Percentiles rank a stretch among this genome's conserved stretches.
Evolutionary conservation across 2,888 invertebrate species (phyloP).

Genomic region (Horisme vitalbata): DNA sequence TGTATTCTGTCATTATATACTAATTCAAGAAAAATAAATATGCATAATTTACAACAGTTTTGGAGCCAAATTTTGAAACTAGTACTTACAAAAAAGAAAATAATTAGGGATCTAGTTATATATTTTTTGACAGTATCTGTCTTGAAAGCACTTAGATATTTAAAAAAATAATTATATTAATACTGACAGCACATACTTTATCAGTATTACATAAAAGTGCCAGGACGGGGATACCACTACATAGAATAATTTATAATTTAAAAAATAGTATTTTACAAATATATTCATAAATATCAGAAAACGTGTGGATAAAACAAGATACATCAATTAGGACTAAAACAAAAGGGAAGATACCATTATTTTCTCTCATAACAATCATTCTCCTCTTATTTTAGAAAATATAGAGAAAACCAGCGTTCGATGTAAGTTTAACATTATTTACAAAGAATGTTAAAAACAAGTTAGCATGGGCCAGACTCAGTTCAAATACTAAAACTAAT

Average conservation of each 20-base stretch:
- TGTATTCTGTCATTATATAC: conserved; percentile 61
- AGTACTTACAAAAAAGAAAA: conserved; percentile 9
- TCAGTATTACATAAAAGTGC: conserved; percentile 34
- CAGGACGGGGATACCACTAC: conserved; percentile 60
- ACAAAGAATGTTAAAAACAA: too few relatives aligned
- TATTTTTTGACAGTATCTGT: conserved; percentile 72
- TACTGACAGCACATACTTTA: background rate
- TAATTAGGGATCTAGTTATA: conserved; percentile 4
- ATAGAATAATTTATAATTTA: conserved; percentile 30
- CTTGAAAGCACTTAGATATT: conserved; percentile 70
- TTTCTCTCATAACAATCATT: too few relatives aligned
- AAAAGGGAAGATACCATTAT: conserved; percentile 14
- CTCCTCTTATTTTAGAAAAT: too few relatives aligned
- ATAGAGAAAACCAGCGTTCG: too few relatives aligned
- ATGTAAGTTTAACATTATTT: too few relatives aligned
- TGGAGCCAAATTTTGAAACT: conserved; percentile 51
- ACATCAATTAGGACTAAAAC: conserved; percentile 6
- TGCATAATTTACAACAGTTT: conserved; percentile 49
- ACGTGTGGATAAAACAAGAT: too few relatives aligned
- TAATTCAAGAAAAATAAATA: conserved; percentile 60
- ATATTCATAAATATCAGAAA: too few relatives aligned
- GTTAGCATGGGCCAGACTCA: too few relatives aligned
- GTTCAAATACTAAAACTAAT: too few relatives aligned
- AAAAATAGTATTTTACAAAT: conserved; percentile 18
- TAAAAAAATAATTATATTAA: conserved; percentile 14